Evolutionary conservation across 2,888 invertebrate genomes (phyloP).

Genomic region (Drosophila testacea): DNA sequence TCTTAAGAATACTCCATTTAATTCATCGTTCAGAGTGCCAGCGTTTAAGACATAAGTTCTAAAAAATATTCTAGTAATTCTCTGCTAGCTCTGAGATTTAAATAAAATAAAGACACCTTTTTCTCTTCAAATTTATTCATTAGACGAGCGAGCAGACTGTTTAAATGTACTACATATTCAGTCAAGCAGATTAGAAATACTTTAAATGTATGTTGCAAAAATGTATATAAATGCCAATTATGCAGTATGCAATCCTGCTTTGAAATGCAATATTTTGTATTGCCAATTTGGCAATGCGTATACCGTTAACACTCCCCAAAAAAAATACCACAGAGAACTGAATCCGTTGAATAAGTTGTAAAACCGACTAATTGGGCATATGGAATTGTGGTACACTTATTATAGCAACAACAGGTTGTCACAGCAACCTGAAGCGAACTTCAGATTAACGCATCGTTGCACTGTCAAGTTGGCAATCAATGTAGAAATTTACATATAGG

Average conservation of each 20-base stretch:
- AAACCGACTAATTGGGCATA: conserved; percentile 58
- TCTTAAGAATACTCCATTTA: too few species aligned
- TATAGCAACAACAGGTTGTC: conserved; percentile 53
- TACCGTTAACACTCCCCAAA: conserved; percentile 14
- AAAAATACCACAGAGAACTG: conserved; percentile 3
- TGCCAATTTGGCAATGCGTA: conserved; percentile 11
- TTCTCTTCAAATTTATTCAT: too few species aligned
- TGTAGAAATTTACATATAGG: conserved; percentile 10
- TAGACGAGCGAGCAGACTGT: too few species aligned
- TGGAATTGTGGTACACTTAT: conserved; percentile 47
- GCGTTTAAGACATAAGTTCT: too few species aligned
- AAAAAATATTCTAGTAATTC: too few species aligned
- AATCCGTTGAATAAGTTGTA: conserved; percentile 23
- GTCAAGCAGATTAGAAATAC: neutral
- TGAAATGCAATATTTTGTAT: neutral
- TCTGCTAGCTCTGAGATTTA: too few species aligned
- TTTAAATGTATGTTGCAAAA: neutral
- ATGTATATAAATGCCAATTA: conserved; percentile 1
- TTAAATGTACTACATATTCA: too few species aligned
- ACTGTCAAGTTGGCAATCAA: conserved; percentile 58
- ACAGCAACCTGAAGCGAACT: conserved; percentile 47
- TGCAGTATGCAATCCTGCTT: neutral
- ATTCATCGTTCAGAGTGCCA: too few species aligned
- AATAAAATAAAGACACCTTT: too few species aligned
- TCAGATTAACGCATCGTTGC: conserved; percentile 58